These are phyloP conservation scores for Xestia sexstrigata DNA, from an alignment of 2,888 invertebrate genomes.

Conservation along the genomic window DNA sequence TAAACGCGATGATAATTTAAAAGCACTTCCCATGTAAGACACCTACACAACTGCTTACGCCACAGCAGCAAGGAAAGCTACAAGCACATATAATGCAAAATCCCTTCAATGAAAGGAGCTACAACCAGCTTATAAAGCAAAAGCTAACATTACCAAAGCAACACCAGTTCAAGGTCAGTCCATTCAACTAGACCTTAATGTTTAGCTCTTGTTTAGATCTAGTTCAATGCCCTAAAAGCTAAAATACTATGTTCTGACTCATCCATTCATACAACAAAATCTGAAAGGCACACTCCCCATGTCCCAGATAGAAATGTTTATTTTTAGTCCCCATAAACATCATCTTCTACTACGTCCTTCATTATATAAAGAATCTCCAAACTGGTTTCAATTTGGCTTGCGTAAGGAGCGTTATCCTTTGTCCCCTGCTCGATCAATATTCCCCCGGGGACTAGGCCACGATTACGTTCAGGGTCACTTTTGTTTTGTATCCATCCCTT, in stretches of 20 bases:
- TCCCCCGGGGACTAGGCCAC: conserved; percentile 74
- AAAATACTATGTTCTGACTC: conserved; percentile 1
- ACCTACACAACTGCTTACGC: neutral
- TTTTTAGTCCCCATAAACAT: conserved; percentile 10
- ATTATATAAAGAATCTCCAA: conserved; percentile 35
- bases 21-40: neutral
- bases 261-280: conserved; percentile 13
- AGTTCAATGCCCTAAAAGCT: conserved; percentile 35
- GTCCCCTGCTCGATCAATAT: conserved; percentile 67
- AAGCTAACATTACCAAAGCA: conserved; percentile 9
- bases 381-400: conserved; percentile 46
- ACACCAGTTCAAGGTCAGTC: conserved; percentile 30
- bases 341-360: conserved; percentile 4
- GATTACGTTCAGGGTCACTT: conserved; percentile 80
- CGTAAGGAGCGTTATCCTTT: conserved; percentile 56
- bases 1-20: neutral
- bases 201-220: conserved; percentile 4
- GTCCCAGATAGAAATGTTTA: neutral
- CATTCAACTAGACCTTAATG: conserved; percentile 39
- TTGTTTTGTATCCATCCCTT: conserved; percentile 77
- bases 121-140: neutral
- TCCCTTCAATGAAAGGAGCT: neutral
- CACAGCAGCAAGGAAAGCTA: neutral
- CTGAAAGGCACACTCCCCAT: neutral
- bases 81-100: neutral